Percentiles rank a stretch among this genome's conserved stretches.
Evolutionary conservation across 2,797 vertebrate genomes (phyloP).

Genomic region (Hydrophis major): DNA sequence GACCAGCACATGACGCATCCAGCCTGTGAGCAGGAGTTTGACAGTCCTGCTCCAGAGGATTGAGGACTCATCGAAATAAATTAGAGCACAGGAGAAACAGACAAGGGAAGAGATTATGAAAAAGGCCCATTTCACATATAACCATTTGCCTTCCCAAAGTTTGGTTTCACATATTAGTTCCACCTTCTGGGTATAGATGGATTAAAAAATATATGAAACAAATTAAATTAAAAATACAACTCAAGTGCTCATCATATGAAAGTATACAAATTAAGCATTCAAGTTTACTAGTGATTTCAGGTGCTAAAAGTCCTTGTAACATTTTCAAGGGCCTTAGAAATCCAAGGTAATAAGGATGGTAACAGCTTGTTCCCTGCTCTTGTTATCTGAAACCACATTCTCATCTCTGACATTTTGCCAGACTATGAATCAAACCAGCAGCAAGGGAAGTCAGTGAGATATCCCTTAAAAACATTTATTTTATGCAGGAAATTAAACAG

Average conservation of each 20-base stretch:
- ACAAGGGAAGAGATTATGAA: background rate
- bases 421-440: constrained; percentile 29
- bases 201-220: background rate
- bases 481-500: constrained; percentile 27
- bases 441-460: constrained; percentile 20
- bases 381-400: background rate
- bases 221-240: background rate
- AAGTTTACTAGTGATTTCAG: background rate
- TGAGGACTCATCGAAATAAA: background rate
- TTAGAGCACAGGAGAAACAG: background rate
- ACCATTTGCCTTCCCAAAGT: background rate
- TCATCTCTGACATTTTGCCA: constrained; percentile 28
- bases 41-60: background rate
- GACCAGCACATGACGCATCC: too few species aligned
- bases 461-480: constrained; percentile 32
- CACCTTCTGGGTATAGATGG: background rate
- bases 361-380: background rate
- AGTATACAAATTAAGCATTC: background rate
- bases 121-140: background rate
- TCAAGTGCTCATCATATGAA: background rate
- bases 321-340: constrained; percentile 41
- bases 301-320: constrained; percentile 8
- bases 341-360: constrained; percentile 13
- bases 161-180: background rate
- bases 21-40: too few species aligned